Conservation (phyloP, 2,888 invertebrate species). For the Papilio gigon region DNA sequence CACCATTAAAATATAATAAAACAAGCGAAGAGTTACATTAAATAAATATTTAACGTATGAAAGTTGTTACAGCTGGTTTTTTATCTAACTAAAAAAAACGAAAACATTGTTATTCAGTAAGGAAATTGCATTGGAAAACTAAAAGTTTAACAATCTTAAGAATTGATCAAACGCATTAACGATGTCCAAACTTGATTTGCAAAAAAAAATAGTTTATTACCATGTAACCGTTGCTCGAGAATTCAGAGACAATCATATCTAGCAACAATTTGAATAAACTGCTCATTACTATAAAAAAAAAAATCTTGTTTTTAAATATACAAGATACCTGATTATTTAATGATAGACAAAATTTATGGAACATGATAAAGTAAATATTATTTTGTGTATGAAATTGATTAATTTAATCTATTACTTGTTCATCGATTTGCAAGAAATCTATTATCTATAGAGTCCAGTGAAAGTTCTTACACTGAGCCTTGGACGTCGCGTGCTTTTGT, state of each 20-base stretch:
- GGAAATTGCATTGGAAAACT: background rate
- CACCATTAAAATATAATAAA: background rate
- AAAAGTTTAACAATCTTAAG: background rate
- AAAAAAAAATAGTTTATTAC: too few relatives aligned
- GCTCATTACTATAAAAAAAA: background rate
- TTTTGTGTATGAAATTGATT: background rate
- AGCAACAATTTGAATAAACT: conserved; percentile 7
- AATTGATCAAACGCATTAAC: background rate
- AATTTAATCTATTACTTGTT: background rate
- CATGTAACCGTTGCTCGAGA: too few relatives aligned
- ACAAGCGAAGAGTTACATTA: background rate
- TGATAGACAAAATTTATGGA: background rate
- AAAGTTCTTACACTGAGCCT: conserved; percentile 58
- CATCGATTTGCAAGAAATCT: conserved; percentile 25
- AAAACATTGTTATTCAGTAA: background rate
- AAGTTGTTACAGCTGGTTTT: background rate
- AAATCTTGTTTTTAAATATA: conserved; percentile 5
- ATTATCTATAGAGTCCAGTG: too few relatives aligned
- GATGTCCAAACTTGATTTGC: background rate
- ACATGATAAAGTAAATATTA: background rate
- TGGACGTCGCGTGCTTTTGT: conserved; percentile 50
- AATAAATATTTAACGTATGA: background rate
- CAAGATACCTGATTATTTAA: background rate
- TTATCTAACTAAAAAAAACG: background rate
- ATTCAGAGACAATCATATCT: background rate